Base-by-base conservation (phyloP, 1,140 invertebrate genomes). In the Colletes gigas region DNA sequence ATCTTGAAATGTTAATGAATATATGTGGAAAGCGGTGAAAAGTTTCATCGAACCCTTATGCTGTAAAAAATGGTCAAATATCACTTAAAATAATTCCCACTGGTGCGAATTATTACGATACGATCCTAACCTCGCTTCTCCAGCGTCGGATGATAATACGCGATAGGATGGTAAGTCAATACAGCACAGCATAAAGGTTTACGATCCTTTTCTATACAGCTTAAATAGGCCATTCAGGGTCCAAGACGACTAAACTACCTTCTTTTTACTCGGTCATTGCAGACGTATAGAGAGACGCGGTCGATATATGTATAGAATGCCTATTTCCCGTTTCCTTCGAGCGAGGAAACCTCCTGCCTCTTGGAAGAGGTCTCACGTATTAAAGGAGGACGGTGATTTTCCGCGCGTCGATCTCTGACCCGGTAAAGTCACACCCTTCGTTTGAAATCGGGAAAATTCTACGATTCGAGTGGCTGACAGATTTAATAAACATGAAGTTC, bases 201-300 rank as follows among this genome's bases (percentile, higher is more conserved):
- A 77, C 78, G 65, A 76, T 68, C 47, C 78, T 59, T 81, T 76
- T 68, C 54, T 81, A 68, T 66, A 69, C 30, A 77, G 65, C 55
- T 76, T 81, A 81, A 68, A 81, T 69, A 67, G 73, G 55, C 78
- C 57, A 68, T 76, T 76, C 65, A 73, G 15, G 44, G 39, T 62
- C 47, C 73, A 41, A 62, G 54, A 81, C 63, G 73, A 44, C 50
- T 44, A 69, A 75, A 81, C 73, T 76, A 77, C 73, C 65, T 68
- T 81, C 71, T 47, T 69, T 77, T 62, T 39, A 60, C 47, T 69
- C 65, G 55, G 14, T 19, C 71, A 30, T 59, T 52, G 70, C 21
- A 14, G 17, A 50, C 15, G 50, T 57, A 63, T 14, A 63, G 17
- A 65, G 21, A 54, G 39, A 74, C 17, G 41, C 52, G 62, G 71